phyloP scores from a whole-genome alignment of 92 coral and sea anemone genomes.

The Heliopora coerulea region DNA sequence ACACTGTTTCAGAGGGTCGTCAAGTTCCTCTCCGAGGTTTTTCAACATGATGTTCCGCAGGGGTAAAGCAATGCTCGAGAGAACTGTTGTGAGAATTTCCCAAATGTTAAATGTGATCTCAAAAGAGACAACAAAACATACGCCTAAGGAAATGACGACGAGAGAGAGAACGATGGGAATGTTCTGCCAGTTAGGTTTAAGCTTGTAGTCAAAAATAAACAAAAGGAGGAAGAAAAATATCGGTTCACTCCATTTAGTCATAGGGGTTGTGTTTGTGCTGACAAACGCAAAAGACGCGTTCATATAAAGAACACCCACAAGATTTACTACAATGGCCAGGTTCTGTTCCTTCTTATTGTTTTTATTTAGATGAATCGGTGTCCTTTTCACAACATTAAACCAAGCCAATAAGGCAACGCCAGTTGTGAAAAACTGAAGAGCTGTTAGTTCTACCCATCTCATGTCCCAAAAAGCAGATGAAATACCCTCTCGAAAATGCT shows the following conservation, averaged over 20 bases:
- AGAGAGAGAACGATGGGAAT: conserved; percentile 27
- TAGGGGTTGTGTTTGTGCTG: conserved; percentile 28
- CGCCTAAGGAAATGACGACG: conserved; percentile 31
- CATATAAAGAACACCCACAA: conserved; percentile 7
- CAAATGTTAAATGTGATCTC: conserved; percentile 37
- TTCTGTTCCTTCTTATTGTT: not conserved
- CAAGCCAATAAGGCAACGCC: not conserved
- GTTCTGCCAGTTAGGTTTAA: not conserved
- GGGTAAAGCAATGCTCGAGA: conserved; percentile 37
- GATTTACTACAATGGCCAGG: conserved; percentile 8
- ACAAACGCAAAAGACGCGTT: conserved; percentile 28
- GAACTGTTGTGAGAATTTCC: conserved; percentile 35
- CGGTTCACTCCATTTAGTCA: conserved; percentile 29
- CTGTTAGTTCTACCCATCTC: conserved; percentile 42
- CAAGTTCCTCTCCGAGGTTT: not conserved
- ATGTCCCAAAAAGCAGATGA: not conserved
- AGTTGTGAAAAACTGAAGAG: conserved; percentile 9
- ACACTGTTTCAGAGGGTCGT: conserved; percentile 18
- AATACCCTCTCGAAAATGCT: not conserved
- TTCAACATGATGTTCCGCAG: conserved; percentile 34
- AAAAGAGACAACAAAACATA: conserved; percentile 26
- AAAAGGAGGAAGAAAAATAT: conserved; percentile 13
- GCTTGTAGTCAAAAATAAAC: not conserved
- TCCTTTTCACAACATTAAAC: not conserved
- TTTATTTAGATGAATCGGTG: not conserved